Percentiles rank a stretch among this genome's conserved stretches.
These are phyloP conservation scores for Olivierus martensii DNA, from an alignment of 1,140 invertebrate genomes.

Conservation along the genomic window DNA sequence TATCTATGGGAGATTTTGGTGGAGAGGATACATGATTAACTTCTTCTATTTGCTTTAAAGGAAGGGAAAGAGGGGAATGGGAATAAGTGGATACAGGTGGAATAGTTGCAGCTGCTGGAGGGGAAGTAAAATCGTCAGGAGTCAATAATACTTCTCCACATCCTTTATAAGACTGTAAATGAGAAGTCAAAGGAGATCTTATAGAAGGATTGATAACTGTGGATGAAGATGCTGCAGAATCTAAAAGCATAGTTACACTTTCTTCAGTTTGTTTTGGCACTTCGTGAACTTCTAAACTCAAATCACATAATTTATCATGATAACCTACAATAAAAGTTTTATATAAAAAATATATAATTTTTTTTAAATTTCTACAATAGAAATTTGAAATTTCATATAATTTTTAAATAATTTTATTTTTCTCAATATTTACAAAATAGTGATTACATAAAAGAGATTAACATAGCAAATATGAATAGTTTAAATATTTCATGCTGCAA, in stretches of 20 bases:
- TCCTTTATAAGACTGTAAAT: conserved; percentile 2
- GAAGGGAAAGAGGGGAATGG: conserved; percentile 4
- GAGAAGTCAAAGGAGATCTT: not conserved
- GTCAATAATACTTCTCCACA: conserved; percentile 48
- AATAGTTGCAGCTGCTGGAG: conserved; percentile 19
- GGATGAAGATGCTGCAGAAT: conserved; percentile 1
- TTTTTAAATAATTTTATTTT: too few species aligned
- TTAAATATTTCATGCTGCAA: too few species aligned
- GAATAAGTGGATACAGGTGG: not conserved
- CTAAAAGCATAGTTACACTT: too few species aligned
- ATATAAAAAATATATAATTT: too few species aligned
- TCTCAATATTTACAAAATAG: too few species aligned
- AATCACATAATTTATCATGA: conserved; percentile 27
- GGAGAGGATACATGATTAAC: conserved; percentile 33
- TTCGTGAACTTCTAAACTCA: conserved; percentile 21
- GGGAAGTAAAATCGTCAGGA: conserved; percentile 69
- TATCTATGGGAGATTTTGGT: not conserved
- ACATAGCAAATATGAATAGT: too few species aligned
- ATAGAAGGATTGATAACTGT: not conserved
- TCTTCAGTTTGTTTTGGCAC: not conserved
- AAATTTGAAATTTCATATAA: too few species aligned
- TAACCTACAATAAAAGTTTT: conserved; percentile 19
- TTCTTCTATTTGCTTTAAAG: conserved; percentile 43
- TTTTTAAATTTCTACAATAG: too few species aligned
- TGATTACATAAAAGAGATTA: too few species aligned